phyloP scores from a whole-genome alignment of 1,140 invertebrate species.

The Popillia japonica region DNA sequence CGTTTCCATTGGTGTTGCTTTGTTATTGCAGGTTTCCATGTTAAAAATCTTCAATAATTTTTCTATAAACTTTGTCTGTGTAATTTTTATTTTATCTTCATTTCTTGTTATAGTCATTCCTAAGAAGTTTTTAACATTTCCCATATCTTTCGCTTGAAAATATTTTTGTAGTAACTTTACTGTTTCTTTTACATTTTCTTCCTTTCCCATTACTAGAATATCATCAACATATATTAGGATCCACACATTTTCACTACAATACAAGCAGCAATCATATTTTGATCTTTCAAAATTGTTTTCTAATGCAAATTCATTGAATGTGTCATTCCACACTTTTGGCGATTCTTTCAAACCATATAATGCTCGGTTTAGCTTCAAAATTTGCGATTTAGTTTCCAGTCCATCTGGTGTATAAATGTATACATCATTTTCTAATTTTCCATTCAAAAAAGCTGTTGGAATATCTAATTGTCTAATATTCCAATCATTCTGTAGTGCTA shows the following conservation, averaged over 20 bases:
- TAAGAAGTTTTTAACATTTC: too few species aligned
- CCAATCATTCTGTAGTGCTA: constrained; percentile 45
- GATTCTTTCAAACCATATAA: constrained; percentile 48
- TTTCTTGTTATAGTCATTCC: too few species aligned
- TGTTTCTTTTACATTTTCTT: too few species aligned
- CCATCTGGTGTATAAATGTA: constrained; percentile 50
- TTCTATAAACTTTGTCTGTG: too few species aligned
- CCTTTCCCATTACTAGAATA: neutral
- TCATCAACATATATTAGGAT: constrained; percentile 44
- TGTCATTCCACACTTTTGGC: constrained; percentile 45
- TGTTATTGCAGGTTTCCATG: too few species aligned
- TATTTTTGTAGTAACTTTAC: too few species aligned
- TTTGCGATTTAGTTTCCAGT: constrained; percentile 39
- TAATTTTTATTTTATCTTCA: too few species aligned
- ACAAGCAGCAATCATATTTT: constrained; percentile 36
- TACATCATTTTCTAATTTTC: constrained; percentile 47
- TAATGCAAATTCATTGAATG: constrained; percentile 34
- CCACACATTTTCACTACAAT: constrained; percentile 13
- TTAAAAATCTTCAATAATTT: too few species aligned
- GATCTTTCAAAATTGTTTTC: constrained; percentile 40
- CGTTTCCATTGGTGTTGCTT: too few species aligned
- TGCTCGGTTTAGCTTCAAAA: constrained; percentile 47
- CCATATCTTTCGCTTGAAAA: too few species aligned
- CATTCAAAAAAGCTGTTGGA: too few species aligned
- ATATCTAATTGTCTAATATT: constrained; percentile 49